Base-by-base conservation (phyloP, 2,888 invertebrate species). In the Macrostomum cliftonense region DNA sequence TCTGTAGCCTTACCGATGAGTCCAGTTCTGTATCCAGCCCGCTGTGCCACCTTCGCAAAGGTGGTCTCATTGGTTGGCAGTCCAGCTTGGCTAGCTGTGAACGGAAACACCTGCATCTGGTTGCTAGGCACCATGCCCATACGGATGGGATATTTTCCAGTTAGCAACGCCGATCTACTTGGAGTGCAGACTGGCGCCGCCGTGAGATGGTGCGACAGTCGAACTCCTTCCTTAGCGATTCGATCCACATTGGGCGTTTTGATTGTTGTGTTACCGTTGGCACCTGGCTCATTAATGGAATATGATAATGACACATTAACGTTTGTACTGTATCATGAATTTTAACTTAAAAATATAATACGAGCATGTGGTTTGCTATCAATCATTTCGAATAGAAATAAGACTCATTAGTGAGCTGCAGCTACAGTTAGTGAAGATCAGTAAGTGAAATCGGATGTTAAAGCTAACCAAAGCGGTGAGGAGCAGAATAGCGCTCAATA, bases 151-250 rank as follows among this genome's bases (percentile, higher is more conserved):
- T 68, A 62, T 60, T 72, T 52, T 53, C 73, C 74, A 1, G 75
- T 75, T 42, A 75, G 61, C 49, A 75, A 61, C 1, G 73, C 74
- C 7, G 74, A 70, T 49, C 75, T 59, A 51, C 72, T 72, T 2
- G 75, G 74, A 13, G 73, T 68, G 54, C 74, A 75, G 53, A 73
- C 63, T 43, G 67, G 61, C 38, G 73, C 71, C 2, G 73, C 73
- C 1, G 72, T 62, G 50, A 75, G 61, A 42, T 73, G 71, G 49
- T 75, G 73, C 1, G 67, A 72, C 52, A 75, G 64, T 42, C 64
- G 63, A 0, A 64, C 66, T 1, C 75, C 75, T 46, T 71, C 67
- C 2, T 39, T 19, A 2, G 67, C 68, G 38, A 73, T 52, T 14
- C 57, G 54, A 58, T 73, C 72, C 21, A 73, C 67, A 54, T 68